Conservation (phyloP, 2,888 invertebrate species). For the Lordiphosa fenestrarum region DNA sequence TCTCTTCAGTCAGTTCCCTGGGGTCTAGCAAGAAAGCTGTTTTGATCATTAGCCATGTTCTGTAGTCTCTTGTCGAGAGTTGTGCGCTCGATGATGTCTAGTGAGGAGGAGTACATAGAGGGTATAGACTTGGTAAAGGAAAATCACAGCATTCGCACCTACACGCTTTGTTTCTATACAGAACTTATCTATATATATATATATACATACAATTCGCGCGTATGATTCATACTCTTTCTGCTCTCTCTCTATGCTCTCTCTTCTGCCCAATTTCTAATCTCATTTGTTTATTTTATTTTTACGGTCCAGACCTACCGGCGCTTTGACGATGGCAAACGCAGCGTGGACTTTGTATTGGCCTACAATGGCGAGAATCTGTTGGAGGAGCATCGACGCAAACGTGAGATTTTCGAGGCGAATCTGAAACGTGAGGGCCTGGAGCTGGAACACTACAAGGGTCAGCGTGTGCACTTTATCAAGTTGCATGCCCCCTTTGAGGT, state of each 20-base stretch:
- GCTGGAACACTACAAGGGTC: slow-evolving; percentile 84
- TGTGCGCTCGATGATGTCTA: too few species aligned
- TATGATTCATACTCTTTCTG: neutral
- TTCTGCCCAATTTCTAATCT: neutral
- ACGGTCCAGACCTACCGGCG: slow-evolving; percentile 81
- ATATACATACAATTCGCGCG: too few species aligned
- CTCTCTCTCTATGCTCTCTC: neutral
- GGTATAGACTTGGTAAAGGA: neutral
- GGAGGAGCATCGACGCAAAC: slow-evolving; percentile 47
- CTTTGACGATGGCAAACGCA: slow-evolving; percentile 81
- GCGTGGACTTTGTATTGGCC: slow-evolving; percentile 85
- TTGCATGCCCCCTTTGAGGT: slow-evolving; percentile 88
- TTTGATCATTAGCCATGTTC: too few species aligned
- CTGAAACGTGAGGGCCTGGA: slow-evolving; percentile 83
- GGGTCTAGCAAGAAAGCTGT: too few species aligned
- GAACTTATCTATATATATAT: slow-evolving; percentile 1
- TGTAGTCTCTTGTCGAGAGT: too few species aligned
- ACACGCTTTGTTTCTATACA: slow-evolving; percentile 30
- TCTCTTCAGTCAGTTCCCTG: too few species aligned
- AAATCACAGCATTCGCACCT: slow-evolving; percentile 24
- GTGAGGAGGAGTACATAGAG: neutral
- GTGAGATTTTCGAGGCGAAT: slow-evolving; percentile 84
- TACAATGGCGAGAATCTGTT: slow-evolving; percentile 80
- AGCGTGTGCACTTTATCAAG: slow-evolving; percentile 86
- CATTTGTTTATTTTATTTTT: neutral